Evolutionary conservation across 2,113 vertebrate species (phyloP).

Genomic region (Struthio camelus): DNA sequence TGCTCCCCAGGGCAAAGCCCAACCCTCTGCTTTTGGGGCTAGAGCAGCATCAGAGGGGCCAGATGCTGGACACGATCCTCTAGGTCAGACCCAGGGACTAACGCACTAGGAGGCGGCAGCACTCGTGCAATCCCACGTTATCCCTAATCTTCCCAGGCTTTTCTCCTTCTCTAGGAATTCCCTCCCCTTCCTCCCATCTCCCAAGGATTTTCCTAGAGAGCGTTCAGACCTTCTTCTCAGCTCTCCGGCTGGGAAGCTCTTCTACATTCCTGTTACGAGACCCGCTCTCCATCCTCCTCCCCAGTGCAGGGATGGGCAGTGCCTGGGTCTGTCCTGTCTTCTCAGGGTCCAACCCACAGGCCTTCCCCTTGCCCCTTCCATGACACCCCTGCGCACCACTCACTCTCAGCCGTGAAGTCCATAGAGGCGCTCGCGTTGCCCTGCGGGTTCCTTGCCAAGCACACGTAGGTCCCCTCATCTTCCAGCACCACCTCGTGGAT

Average conservation of each 20-base stretch:
- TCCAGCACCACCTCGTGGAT: conserved; percentile 51
- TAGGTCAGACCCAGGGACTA: background rate
- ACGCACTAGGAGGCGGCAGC: background rate
- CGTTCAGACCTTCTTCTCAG: background rate
- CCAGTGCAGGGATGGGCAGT: accelerated
- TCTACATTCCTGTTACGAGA: background rate
- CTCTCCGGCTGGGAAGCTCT: background rate
- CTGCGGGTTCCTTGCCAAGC: conserved; percentile 58
- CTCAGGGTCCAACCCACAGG: background rate
- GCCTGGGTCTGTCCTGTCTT: too few species aligned
- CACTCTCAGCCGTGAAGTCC: conserved; percentile 72
- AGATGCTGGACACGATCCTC: too few species aligned
- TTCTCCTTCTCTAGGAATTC: accelerated
- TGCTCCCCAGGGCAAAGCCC: too few species aligned
- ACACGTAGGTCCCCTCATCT: conserved; percentile 70
- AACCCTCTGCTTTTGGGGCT: too few species aligned
- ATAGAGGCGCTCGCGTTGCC: background rate
- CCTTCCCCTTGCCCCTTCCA: too few species aligned
- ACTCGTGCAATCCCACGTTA: background rate
- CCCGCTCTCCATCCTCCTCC: too few species aligned
- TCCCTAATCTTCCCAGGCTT: background rate
- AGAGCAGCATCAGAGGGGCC: too few species aligned
- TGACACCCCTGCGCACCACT: background rate
- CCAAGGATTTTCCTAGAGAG: background rate
- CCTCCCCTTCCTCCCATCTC: background rate